Percentiles rank a stretch among this genome's conserved stretches.
Conservation (phyloP, 53 echinoderm and acorn worm genomes). For the Luidia sarsii region DNA sequence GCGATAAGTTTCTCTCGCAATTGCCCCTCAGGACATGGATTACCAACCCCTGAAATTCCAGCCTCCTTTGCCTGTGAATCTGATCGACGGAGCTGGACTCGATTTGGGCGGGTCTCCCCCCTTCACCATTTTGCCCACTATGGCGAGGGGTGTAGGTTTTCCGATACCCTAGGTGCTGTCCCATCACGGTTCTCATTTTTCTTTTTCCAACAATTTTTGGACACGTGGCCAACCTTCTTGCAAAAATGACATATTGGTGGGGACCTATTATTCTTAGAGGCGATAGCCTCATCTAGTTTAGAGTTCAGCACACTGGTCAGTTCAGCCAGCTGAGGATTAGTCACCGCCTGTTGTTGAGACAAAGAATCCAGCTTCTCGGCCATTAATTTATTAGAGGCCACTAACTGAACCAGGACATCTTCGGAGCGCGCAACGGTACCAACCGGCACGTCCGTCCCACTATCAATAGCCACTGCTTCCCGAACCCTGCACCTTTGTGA, state of each 20-base stretch:
- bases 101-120: not conserved
- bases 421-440: not conserved
- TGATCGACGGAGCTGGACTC: not conserved
- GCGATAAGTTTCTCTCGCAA: slow-evolving; percentile 15
- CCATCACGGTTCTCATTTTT: not conserved
- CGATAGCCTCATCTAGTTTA: slow-evolving; percentile 15
- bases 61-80: not conserved
- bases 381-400: slow-evolving; percentile 14
- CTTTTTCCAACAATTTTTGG: slow-evolving; percentile 4
- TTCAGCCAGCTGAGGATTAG: not conserved
- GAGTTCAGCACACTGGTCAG: not conserved
- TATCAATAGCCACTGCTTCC: not conserved
- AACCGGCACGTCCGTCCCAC: not conserved
- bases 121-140: slow-evolving; percentile 26
- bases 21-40: not conserved
- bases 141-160: slow-evolving; percentile 22
- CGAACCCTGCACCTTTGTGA: not conserved
- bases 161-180: not conserved
- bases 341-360: slow-evolving; percentile 11
- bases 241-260: slow-evolving; percentile 28
- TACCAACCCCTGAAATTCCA: not conserved
- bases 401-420: slow-evolving; percentile 15
- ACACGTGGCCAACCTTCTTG: slow-evolving; percentile 41
- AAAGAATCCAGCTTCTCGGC: slow-evolving; percentile 7
- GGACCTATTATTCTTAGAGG: not conserved